Conservation (phyloP, 2,113 vertebrate genomes). For the Sus scrofa region DNA sequence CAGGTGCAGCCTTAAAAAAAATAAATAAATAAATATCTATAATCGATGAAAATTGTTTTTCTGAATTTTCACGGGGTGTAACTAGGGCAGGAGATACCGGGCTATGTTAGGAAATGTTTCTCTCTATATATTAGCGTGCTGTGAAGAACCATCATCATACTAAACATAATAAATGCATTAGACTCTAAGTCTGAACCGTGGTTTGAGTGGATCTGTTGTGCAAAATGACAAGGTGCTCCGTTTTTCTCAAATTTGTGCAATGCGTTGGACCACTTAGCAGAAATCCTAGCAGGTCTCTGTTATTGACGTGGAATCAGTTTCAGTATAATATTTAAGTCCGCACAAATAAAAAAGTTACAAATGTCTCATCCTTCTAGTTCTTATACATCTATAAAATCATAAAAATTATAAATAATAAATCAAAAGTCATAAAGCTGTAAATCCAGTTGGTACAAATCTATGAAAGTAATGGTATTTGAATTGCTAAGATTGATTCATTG, state of each 20-base stretch:
- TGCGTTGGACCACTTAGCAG: neutral
- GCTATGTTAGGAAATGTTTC: neutral
- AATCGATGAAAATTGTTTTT: neutral
- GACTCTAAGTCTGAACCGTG: neutral
- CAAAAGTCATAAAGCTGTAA: neutral
- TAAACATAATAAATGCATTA: neutral
- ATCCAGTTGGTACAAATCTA: neutral
- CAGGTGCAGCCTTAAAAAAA: too few species aligned
- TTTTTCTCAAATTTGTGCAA: neutral
- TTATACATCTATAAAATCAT: neutral
- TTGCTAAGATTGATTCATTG: neutral
- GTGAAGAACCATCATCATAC: neutral
- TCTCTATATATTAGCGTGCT: neutral
- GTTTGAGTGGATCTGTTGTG: neutral
- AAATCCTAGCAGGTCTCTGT: neutral
- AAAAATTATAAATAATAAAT: neutral
- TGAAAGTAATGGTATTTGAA: neutral
- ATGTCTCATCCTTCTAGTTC: neutral
- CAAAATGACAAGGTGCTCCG: neutral
- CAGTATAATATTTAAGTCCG: neutral
- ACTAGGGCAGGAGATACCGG: neutral
- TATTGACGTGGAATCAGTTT: neutral
- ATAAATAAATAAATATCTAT: neutral
- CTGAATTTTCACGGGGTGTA: neutral
- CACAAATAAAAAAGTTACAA: neutral